A percentile compares a stretch with the other conserved stretches of the same genome.
Evolutionary conservation across 2,113 vertebrate genomes (phyloP).

Genomic region (Cynocephalus volans): DNA sequence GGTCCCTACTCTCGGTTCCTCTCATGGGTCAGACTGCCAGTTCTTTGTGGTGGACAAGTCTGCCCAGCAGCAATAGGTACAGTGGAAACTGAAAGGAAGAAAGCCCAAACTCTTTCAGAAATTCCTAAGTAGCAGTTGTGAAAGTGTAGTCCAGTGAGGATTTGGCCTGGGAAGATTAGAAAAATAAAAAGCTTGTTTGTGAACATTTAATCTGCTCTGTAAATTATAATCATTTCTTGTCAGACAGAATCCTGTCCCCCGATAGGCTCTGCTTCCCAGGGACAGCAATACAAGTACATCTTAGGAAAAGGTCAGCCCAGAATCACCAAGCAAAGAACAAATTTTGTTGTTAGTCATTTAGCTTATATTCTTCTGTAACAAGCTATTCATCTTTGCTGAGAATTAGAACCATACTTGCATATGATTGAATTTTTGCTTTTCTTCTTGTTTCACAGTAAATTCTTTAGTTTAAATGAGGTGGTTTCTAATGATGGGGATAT

Average conservation of each 20-base stretch:
- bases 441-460: constrained; percentile 17
- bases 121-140: not conserved
- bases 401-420: not conserved
- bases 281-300: not conserved
- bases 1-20: not conserved
- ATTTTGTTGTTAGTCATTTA: not conserved
- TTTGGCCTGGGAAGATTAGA: constrained; percentile 40
- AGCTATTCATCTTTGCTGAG: constrained; percentile 32
- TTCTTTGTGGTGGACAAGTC: not conserved
- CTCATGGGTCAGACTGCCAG: not conserved
- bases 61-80: not conserved
- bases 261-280: not conserved
- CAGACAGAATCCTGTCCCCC: constrained; percentile 12
- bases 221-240: constrained; percentile 32
- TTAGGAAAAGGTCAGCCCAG: not conserved
- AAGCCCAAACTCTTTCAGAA: not conserved
- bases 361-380: constrained; percentile 38
- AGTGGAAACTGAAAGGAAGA: not conserved
- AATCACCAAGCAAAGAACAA: constrained; percentile 35
- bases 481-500: constrained; percentile 20
- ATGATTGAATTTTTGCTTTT: constrained; percentile 28
- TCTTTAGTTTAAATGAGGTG: constrained; percentile 46
- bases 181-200: constrained; percentile 21
- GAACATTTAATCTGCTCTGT: constrained; percentile 16
- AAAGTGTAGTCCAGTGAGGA: not conserved